Conservation (phyloP, 2,797 vertebrate species). For the Pseudochaenichthys georgianus region DNA sequence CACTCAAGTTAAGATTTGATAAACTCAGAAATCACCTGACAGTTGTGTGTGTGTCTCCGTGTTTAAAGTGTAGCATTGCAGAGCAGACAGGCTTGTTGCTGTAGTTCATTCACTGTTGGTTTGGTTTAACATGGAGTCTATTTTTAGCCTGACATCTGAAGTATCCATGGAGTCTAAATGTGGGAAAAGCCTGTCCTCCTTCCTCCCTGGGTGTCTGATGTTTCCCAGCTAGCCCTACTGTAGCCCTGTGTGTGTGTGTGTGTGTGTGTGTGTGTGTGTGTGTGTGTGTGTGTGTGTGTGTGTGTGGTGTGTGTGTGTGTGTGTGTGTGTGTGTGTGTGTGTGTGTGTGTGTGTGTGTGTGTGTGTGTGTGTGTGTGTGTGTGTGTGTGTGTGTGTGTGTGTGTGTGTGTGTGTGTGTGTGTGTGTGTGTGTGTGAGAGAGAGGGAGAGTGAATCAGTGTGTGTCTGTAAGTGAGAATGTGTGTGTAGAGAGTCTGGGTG, state of each 20-base stretch:
- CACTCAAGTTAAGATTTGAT: neutral
- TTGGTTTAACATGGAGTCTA: constrained; percentile 90
- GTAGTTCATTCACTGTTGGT: constrained; percentile 74
- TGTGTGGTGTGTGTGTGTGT: constrained; percentile 60
- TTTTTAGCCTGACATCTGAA: constrained; percentile 98
- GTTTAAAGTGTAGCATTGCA: constrained; percentile 14
- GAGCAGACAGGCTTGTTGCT: constrained; percentile 43
- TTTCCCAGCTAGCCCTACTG: constrained; percentile 80
- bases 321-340: constrained; percentile 27
- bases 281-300: too few species aligned
- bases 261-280: constrained; percentile 43
- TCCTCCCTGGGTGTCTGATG: constrained; percentile 81
- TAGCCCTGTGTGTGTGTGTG: constrained; percentile 45
- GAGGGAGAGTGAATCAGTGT: constrained; percentile 65
- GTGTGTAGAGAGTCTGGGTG: constrained; percentile 55
- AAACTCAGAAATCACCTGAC: neutral
- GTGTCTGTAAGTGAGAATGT: constrained; percentile 60
- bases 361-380: constrained; percentile 42
- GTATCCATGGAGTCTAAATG: constrained; percentile 97
- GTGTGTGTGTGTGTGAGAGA: constrained; percentile 77
- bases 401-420: constrained; percentile 64
- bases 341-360: constrained; percentile 70
- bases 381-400: constrained; percentile 66
- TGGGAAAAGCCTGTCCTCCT: constrained; percentile 95
- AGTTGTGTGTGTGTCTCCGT: neutral